Base-by-base conservation (phyloP, 2,113 vertebrate species). In the Melanostigma gelatinosum region DNA sequence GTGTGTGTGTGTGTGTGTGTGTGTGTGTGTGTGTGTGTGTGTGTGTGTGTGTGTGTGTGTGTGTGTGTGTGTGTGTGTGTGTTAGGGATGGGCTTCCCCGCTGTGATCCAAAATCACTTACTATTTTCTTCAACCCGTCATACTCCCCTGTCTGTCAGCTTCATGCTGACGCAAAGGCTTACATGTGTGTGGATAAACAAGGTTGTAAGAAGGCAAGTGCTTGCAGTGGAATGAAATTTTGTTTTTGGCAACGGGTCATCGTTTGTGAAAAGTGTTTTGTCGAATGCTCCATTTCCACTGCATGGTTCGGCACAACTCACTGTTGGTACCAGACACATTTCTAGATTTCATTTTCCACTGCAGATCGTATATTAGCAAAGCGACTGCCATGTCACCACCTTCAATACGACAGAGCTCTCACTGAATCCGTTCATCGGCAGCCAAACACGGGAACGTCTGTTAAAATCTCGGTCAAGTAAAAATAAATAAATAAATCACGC, bases 81-180 rank as follows among this genome's bases (percentile, higher is more conserved):
- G 70, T 72, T 80, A 69, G 55, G 29, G 84, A 70, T 87, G 78
- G 32, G 60, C 69, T 75, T 55, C 58, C 62, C 66, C 63, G 66
- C 77, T 70, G 78, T 6, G 15, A 82, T 84, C 44, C 38, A 70
- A 83, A 89, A 92, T 91, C 92, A 87, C 87, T 90, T 86, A 79
- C 36, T 71, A 83, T 88, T 88, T 87, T 55, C 75, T 6, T 83
- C 84, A 85, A 72, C 11, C 67, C 16, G 20, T 77, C 54, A 2
- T 3, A 4, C 8, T 22, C 27, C 54, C 63, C 18, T 1, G 5
- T 34, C 61, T 38, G 24, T 46, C 60, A 42, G 27, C 46, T 34
- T 75, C 50, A 38, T 1, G 12, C 50, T 29, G 66, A 54, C 62
- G 82, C 74, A 79, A 42, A 81, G 62, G 71, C 13, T 24, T 32